Evolutionary conservation across 2,888 invertebrate species (phyloP).

Genomic region (Deilephila elpenor): DNA sequence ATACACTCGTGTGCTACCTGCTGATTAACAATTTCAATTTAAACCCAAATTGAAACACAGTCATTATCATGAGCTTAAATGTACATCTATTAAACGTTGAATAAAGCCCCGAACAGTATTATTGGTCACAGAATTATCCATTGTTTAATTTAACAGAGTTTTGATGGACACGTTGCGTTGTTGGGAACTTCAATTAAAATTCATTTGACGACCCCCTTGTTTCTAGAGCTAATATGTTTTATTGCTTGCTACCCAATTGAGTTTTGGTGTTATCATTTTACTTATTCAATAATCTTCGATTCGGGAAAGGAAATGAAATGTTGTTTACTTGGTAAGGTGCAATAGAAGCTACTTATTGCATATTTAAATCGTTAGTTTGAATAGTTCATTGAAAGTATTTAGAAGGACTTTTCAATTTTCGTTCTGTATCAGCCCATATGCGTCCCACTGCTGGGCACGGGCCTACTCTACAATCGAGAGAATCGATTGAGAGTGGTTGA

Average conservation of each 20-base stretch:
- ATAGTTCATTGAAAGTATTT: no score
- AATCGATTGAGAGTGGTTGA: no score
- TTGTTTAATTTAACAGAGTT: constrained; percentile 7
- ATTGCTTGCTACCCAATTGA: background rate
- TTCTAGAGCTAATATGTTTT: background rate
- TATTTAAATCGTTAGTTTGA: no score
- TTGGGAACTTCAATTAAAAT: background rate
- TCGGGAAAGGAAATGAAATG: background rate
- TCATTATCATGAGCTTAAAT: background rate
- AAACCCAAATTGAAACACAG: background rate
- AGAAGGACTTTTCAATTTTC: no score
- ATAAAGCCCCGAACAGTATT: background rate
- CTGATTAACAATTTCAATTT: background rate
- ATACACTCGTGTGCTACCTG: no score
- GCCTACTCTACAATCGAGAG: no score
- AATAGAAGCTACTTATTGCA: no score
- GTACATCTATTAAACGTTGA: background rate
- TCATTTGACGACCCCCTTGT: background rate
- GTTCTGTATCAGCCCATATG: no score
- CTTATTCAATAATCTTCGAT: background rate
- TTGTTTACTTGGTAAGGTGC: no score
- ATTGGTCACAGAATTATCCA: background rate
- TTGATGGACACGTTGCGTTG: background rate
- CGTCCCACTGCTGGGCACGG: no score
- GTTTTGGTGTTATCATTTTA: no score